Evolutionary conservation across 2,888 invertebrate genomes (phyloP).

Genomic region (Leucophora obtusa): DNA sequence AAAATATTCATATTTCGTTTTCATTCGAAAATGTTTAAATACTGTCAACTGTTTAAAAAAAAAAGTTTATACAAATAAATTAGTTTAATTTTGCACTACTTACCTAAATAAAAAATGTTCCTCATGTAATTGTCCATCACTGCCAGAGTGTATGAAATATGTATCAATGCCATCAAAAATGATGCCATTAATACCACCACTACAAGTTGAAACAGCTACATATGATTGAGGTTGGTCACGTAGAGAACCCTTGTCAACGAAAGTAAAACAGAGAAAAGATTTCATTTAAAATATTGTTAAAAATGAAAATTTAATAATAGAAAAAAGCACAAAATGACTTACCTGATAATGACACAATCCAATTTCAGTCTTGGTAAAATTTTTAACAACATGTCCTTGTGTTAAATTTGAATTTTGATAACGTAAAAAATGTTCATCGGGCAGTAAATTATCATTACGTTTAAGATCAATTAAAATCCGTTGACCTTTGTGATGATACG

Average conservation of each 20-base stretch:
- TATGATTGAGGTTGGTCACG: conserved; percentile 85
- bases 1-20: too few relatives aligned
- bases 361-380: conserved; percentile 78
- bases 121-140: conserved; percentile 73
- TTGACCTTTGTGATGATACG: conserved; percentile 83
- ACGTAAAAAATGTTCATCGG: conserved; percentile 77
- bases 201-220: conserved; percentile 91
- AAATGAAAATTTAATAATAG: not conserved
- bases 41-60: too few relatives aligned
- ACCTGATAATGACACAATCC: conserved; percentile 79
- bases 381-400: conserved; percentile 73
- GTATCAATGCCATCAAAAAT: conserved; percentile 88
- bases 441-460: conserved; percentile 76
- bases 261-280: conserved; percentile 32
- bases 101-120: conserved; percentile 78
- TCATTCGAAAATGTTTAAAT: too few relatives aligned
- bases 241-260: conserved; percentile 81
- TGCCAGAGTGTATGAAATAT: conserved; percentile 83
- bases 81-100: conserved; percentile 56
- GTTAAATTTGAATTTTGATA: conserved; percentile 73
- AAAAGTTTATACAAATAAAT: too few relatives aligned
- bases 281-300: conserved; percentile 18
- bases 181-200: conserved; percentile 85
- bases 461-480: conserved; percentile 76
- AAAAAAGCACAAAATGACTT: conserved; percentile 36